These are phyloP conservation scores for Trimorus sp. DNA, from an alignment of 2,888 invertebrate genomes.

Conservation along the genomic window DNA sequence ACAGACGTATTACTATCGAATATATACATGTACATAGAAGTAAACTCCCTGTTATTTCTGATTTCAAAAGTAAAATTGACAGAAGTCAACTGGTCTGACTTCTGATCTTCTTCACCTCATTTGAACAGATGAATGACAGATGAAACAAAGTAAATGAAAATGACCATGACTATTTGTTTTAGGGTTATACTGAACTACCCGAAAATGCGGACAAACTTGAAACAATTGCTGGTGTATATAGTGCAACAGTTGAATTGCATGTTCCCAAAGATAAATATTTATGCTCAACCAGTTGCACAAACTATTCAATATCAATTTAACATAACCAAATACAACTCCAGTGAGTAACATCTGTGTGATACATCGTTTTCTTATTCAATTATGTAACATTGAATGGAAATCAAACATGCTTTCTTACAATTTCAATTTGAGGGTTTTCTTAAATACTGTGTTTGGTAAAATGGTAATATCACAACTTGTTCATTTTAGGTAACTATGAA, in stretches of 20 bases:
- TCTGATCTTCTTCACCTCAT: constrained; percentile 17
- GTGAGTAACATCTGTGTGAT: constrained; percentile 76
- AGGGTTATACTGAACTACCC: constrained; percentile 89
- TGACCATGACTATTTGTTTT: constrained; percentile 64
- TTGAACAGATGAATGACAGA: too few relatives aligned
- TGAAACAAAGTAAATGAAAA: too few relatives aligned
- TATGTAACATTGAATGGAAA: neutral
- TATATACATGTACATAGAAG: too few relatives aligned
- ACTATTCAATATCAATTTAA: constrained; percentile 84
- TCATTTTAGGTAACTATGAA: constrained; percentile 77
- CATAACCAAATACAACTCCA: constrained; percentile 85
- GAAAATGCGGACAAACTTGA: constrained; percentile 86
- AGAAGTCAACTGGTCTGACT: constrained; percentile 1
- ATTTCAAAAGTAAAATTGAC: too few relatives aligned
- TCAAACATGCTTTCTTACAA: too few relatives aligned
- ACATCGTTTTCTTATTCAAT: neutral
- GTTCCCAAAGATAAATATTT: constrained; percentile 82
- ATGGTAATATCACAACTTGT: neutral
- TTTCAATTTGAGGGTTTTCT: too few relatives aligned
- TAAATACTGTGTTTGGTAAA: too few relatives aligned
- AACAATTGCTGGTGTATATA: constrained; percentile 85
- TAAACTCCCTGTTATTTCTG: too few relatives aligned
- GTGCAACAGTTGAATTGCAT: constrained; percentile 84
- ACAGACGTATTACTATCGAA: too few relatives aligned
- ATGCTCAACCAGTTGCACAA: constrained; percentile 75